These are phyloP conservation scores for Scaptomyza parva DNA, from an alignment of 2,888 invertebrate species.

Conservation along the genomic window DNA sequence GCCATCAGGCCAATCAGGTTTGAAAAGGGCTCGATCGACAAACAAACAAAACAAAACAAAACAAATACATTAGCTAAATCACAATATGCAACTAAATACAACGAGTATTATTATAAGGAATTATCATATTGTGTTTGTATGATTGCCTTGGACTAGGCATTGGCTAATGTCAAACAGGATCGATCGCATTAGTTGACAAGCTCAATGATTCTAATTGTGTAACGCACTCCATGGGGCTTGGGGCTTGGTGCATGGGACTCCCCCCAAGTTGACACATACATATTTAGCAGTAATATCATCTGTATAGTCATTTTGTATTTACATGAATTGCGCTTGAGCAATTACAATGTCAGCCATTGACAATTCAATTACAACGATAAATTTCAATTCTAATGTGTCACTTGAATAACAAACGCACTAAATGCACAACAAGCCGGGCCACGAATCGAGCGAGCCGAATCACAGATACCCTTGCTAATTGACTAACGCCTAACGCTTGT, in stretches of 20 bases:
- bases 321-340: conserved; percentile 69
- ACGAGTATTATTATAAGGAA: not conserved
- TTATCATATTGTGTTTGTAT: conserved; percentile 7
- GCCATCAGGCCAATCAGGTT: conserved; percentile 1
- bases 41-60: not conserved
- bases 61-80: not conserved
- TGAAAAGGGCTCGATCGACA: conserved; percentile 9
- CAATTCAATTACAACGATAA: conserved; percentile 70
- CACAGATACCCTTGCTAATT: conserved; percentile 28
- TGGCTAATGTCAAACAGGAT: conserved; percentile 70
- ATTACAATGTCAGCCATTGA: conserved; percentile 69
- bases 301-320: conserved; percentile 55
- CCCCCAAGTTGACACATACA: too few relatives aligned
- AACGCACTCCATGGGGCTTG: conserved; percentile 51
- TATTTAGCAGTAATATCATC: conserved; percentile 50
- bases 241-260: too few relatives aligned
- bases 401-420: conserved; percentile 55
- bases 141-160: conserved; percentile 72
- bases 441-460: conserved; percentile 16
- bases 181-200: conserved; percentile 53
- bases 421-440: conserved; percentile 3
- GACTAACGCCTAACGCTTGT: too few relatives aligned
- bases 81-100: not conserved
- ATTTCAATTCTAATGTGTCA: conserved; percentile 70
- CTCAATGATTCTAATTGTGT: conserved; percentile 65